Percentiles rank a stretch among this genome's conserved stretches.
Conservation (phyloP, 2,888 invertebrate species). For the Dysmachus trigonus region DNA sequence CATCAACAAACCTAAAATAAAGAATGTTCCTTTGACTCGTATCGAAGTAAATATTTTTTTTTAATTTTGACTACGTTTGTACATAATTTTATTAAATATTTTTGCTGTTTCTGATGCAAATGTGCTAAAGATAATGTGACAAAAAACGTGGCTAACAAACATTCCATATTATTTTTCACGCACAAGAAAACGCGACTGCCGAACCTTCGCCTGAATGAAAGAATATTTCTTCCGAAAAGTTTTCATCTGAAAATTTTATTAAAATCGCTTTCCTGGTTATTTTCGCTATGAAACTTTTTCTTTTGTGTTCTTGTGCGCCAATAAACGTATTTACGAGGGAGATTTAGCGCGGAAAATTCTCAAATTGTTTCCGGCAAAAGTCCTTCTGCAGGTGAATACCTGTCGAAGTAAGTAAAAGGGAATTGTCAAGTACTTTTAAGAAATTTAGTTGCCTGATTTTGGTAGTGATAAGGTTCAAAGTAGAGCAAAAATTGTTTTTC, state of each 20-base stretch:
- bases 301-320: not conserved
- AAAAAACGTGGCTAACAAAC: no score
- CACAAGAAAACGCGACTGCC: not conserved
- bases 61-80: no score
- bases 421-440: not conserved
- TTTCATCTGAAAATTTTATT: conserved; percentile 13
- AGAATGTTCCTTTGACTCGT: no score
- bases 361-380: not conserved
- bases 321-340: not conserved
- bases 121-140: no score
- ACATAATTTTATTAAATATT: no score
- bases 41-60: no score
- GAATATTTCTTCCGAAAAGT: not conserved
- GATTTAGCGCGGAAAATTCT: not conserved
- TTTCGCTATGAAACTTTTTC: not conserved
- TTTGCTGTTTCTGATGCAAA: no score
- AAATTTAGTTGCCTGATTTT: not conserved
- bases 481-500: not conserved
- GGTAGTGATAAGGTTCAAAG: not conserved
- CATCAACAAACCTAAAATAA: no score
- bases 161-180: not conserved
- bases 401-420: not conserved
- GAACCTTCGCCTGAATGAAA: not conserved
- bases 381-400: not conserved
- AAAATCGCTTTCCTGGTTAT: not conserved